Evolutionary conservation across 2,113 vertebrate genomes (phyloP), one percentile per base, ranked within the genome.

Genomic region (Brachyhypopomus gauderio): DNA sequence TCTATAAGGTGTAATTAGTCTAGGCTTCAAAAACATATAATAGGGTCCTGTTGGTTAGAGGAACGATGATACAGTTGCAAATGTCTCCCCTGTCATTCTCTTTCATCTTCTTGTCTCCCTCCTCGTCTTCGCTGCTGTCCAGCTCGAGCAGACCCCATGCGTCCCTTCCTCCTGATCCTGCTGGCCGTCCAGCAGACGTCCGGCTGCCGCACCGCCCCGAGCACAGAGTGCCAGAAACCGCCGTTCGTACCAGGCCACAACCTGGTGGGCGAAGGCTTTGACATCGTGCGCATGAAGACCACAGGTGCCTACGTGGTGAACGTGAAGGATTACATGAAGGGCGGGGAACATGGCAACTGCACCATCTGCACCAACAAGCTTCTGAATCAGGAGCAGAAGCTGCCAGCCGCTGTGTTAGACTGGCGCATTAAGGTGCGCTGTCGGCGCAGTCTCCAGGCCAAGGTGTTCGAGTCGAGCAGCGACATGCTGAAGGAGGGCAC

Each of bases 191-290:
- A 19, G 3, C 36, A n/a, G 66, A 20, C 36, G 8, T 8, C 16
- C 19, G 22, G 82, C 8, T 90, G 87, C 25, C 82, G 80, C 5
- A 59, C 20, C 1, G 27, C 30, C 41, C 78, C 73, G 7, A 64
- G 75, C 69, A 83, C 79, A 0, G 88, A 89, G 63, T 89, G 88
- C 11, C 60, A 84, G 23, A n/a, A 45, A 0, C 56, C 19, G 19
- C 76, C 66, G 1, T 85, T 62, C 0, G 84, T 88, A 0, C 86
- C 88, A 0, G 88, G 88, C 22, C 83, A 89, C 84, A 88, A 88
- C 67, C 84, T 89, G 63, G 87, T 69, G 4, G 89, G 88, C 0
- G 88, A 89, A 64, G 89, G 89, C 16, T 89, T 89, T 3, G 38
- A 89, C 1, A 69, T 90, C 17, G 81, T 89, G 22, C 83, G 0